These are phyloP conservation scores for Drosophila sechellia DNA, from an alignment of 1,140 invertebrate species.

Conservation along the genomic window DNA sequence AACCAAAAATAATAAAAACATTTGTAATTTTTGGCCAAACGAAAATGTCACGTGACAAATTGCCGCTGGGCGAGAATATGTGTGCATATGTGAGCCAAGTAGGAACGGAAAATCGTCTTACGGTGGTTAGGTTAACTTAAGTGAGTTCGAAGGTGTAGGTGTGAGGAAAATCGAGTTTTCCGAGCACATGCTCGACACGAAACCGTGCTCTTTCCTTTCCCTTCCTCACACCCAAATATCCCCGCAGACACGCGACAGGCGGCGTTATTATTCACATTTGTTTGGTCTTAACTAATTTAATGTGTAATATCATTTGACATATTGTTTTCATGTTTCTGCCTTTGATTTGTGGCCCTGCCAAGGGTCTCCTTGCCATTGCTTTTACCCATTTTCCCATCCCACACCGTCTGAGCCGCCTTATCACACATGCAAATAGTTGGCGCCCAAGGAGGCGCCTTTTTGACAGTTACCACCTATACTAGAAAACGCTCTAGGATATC, in stretches of 20 bases:
- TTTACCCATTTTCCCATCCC: background rate
- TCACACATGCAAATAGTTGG: conserved; percentile 35
- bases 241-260: conserved; percentile 46
- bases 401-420: background rate
- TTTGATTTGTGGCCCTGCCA: conserved; percentile 50
- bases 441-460: conserved; percentile 27
- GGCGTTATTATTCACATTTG: conserved; percentile 62
- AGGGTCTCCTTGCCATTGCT: conserved; percentile 26
- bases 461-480: conserved; percentile 22
- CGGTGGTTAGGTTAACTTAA: background rate
- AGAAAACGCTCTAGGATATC: background rate
- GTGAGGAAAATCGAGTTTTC: conserved; percentile 43
- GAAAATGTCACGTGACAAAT: conserved; percentile 74
- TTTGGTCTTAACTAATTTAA: conserved; percentile 77
- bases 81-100: conserved; percentile 34
- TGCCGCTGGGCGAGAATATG: conserved; percentile 59
- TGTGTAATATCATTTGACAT: conserved; percentile 81
- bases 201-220: conserved; percentile 11
- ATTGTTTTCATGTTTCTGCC: conserved; percentile 74
- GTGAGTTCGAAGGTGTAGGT: conserved; percentile 7
- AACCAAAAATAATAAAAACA: conserved; percentile 46
- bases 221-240: conserved; percentile 7
- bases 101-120: conserved; percentile 20
- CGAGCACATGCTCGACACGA: conserved; percentile 50
- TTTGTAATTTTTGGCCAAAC: conserved; percentile 56